A percentile compares a stretch with the other conserved stretches of the same genome.
phyloP scores from a whole-genome alignment of 2,113 vertebrate species.

The Ophthalmolycus amberensis region DNA sequence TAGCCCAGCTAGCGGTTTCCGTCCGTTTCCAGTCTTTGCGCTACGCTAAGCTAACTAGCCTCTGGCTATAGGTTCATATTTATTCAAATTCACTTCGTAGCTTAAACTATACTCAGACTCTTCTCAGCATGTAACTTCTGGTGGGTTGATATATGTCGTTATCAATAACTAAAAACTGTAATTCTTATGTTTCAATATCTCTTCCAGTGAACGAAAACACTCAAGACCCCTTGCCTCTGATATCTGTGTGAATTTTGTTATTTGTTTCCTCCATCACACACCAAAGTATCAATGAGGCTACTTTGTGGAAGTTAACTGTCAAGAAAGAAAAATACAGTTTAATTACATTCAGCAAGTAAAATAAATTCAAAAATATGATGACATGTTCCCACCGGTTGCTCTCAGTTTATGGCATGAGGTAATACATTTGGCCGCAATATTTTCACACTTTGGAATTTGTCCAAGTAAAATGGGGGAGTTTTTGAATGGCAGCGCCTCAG shows the following conservation, averaged over 20 bases:
- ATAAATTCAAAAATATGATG: background rate
- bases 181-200: background rate
- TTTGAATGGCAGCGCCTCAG: background rate
- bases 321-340: background rate
- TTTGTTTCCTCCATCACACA: background rate
- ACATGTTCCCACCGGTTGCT: background rate
- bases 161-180: background rate
- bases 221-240: background rate
- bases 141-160: background rate
- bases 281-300: background rate
- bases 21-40: background rate
- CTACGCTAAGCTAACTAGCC: background rate
- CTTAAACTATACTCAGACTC: background rate
- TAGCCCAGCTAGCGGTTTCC: background rate
- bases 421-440: conserved; percentile 23
- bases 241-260: background rate
- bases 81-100: background rate
- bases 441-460: conserved; percentile 19
- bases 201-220: background rate
- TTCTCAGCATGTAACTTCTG: background rate
- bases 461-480: background rate
- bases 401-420: conserved; percentile 10
- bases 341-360: background rate
- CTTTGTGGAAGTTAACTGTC: background rate
- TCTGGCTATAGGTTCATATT: background rate